Percentiles rank a stretch among this genome's conserved stretches.
phyloP scores from a whole-genome alignment of 2,797 vertebrate species.

The Chiroxiphia lanceolata region DNA sequence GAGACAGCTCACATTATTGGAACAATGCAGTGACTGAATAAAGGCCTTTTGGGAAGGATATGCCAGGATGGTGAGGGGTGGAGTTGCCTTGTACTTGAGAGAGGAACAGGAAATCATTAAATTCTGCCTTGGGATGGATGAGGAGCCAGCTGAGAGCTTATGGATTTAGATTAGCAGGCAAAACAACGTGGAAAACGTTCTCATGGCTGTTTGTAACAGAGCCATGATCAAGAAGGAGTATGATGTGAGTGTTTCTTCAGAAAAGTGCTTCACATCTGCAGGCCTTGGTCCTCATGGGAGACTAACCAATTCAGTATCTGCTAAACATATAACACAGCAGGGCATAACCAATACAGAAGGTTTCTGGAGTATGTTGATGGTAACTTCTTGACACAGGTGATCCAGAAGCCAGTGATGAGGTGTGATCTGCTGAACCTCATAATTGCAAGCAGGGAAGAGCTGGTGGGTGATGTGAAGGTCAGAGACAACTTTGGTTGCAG shows the following conservation, averaged over 20 bases:
- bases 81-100: not conserved
- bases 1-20: not conserved
- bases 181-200: not conserved
- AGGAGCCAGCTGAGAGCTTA: not conserved
- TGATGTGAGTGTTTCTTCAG: not conserved
- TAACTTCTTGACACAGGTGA: not conserved
- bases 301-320: not conserved
- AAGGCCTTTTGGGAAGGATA: not conserved
- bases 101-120: not conserved
- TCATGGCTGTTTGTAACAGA: not conserved
- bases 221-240: not conserved
- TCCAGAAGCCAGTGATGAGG: not conserved
- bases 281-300: not conserved
- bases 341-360: not conserved
- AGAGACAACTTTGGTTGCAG: not conserved
- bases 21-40: not conserved
- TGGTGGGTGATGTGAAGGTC: not conserved
- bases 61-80: not conserved
- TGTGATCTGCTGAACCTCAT: not conserved
- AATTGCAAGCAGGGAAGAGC: not conserved
- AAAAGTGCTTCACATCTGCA: not conserved
- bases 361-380: not conserved
- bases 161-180: not conserved
- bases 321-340: not conserved
- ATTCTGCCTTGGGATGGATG: not conserved